Evolutionary conservation across 1,140 invertebrate species (phyloP), one percentile per base, ranked within the genome.

Genomic region (Euglossa dilemma): DNA sequence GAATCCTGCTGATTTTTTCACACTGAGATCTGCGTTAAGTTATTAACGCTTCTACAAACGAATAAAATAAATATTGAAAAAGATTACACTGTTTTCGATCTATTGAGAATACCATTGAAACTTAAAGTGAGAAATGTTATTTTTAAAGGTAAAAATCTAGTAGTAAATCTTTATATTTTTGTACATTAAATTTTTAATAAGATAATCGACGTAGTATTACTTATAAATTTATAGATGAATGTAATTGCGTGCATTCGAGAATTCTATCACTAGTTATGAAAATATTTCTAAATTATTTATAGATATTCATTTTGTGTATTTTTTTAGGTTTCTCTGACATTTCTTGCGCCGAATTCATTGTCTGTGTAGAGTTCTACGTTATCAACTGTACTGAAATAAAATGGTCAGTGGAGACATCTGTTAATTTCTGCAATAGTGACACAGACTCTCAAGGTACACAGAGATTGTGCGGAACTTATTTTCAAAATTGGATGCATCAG

Each of bases 1-100:
- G 85, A 87, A 76, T 80, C 43, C 69, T 52, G 36, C 45, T 25
- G 28, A 57, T 77, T 77, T 77, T 5, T 52, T 12, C 8, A 28
- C 25, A 76, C 64, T 23, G 12, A 74, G 8, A 61, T 12, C n/a
- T 20, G 43, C 20, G 16, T 47, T 16, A 61, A 18, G 25, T 74
- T 45, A 45, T 47, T 36, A 0, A 23, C 9, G 11, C 20, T 45
- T 45, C n/a, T 23, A n/a, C 23, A 14, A 11, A 25, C n/a, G 5
- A 14, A 25, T 25, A 20, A n/a, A 61, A 61, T 25, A 14, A 5
- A 5, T 20, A 23, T 56, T 56, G 18, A 56, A 56, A 20, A 18
- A 36, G 36, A 36, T 36, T 2, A 7, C 54, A 20, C 18, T 56
- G 6, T 23, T 6, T 56, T 36, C 1, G 25, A 63, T 14, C 36